Base-by-base conservation (phyloP, 2,888 invertebrate species). In the Drosophila limbata region DNA sequence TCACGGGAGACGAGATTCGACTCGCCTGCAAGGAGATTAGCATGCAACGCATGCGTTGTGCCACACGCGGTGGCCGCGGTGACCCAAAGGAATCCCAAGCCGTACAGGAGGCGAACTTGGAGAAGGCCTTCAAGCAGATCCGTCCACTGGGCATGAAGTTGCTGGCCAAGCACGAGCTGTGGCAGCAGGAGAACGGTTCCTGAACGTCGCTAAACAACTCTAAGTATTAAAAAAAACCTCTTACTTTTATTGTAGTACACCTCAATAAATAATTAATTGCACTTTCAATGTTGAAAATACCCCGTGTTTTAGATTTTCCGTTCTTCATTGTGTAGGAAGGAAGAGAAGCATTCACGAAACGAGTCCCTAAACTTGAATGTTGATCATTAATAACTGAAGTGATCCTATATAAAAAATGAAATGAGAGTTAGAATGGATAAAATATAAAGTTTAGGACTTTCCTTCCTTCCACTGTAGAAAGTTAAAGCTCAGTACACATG, bases 1-100 rank as follows among this genome's bases (percentile, higher is more conserved):
- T 97, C 90, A 97, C 98, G 0, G 97, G 98, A 0, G 97, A 97
- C 11, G 98, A 98, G 90, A 95, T 98, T 52, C 96, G 96, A 85
- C 93, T 96, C 74, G 95, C 97, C 33, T 97, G 97, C 91, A 98
- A 98, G 92, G 98, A 98, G 93, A 96, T 97, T 1, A 95, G 96
- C 63, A 98, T 98, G 97, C 93, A 94, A 31, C 94, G 95, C 28
- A 94, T 98, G 25, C 94, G 97, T 88, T 95, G 62, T 37, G 88
- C 69, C 42, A 84, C 87, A 13, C 67, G 71, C 6, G 60, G 50
- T 8, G 9, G 15, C 10, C 47, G 42, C 10, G 42, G 42, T 1
- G 62, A 51, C 0, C 1, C 39, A 10, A 80, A 71, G 25, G 86
- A 86, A 8, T 5, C 75, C 0, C 70, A 47, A 1, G 62, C 73